These are phyloP conservation scores for Pangasius macronema DNA, from an alignment of 2,797 vertebrate genomes.

Conservation along the genomic window DNA sequence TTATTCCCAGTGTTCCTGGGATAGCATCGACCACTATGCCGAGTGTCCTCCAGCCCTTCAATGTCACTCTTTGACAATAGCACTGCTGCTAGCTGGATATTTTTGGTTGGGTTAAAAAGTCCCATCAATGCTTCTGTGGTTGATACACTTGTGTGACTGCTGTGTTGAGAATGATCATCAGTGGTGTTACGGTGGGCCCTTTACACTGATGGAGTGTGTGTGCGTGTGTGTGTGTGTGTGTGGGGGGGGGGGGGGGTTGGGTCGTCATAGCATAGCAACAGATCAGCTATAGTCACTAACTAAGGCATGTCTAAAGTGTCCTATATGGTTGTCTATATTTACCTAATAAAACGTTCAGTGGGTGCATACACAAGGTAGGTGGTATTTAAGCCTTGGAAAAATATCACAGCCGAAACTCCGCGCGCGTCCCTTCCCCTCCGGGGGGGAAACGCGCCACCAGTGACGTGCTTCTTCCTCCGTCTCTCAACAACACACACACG, in stretches of 20 bases:
- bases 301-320: neutral
- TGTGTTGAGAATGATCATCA: neutral
- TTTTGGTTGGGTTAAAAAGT: neutral
- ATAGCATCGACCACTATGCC: neutral
- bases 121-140: neutral
- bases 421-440: neutral
- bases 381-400: constrained; percentile 1
- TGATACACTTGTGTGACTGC: neutral
- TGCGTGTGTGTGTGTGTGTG: neutral
- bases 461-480: constrained; percentile 62
- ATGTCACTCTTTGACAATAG: neutral
- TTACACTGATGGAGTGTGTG: neutral
- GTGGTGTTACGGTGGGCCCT: neutral
- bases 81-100: neutral
- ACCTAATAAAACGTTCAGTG: neutral
- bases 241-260: no score
- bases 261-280: neutral
- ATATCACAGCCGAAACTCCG: constrained; percentile 7
- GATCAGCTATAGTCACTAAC: neutral
- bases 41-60: no score
- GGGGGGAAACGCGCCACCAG: constrained; percentile 51
- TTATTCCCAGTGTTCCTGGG: neutral
- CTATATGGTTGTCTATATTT: neutral
- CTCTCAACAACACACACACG: neutral
- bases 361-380: neutral